Evolutionary conservation across 2,888 invertebrate genomes (phyloP), one percentile per base, ranked within the genome.

Genomic region (Perizoma affinitatum): DNA sequence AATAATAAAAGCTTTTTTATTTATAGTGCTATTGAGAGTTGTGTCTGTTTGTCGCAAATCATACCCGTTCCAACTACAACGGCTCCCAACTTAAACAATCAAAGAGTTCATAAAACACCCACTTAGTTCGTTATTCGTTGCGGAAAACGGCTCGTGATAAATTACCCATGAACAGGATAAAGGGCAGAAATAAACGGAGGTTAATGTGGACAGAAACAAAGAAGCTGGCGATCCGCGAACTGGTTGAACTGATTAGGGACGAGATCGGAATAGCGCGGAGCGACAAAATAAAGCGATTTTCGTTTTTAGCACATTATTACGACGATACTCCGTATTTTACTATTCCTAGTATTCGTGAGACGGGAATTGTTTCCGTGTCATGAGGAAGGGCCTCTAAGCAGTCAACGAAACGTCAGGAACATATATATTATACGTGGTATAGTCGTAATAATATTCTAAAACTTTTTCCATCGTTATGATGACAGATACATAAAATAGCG

Each of bases 131-230:
- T 71, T 73, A 72, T 76, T 71, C 72, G 68, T 64, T 64, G 73
- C 58, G 72, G 71, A 68, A 70, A 76, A 72, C 67, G 66, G 68
- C 73, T 66, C 60, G 70, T 77, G 77, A 84, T 74, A 82, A 81
- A 84, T 79, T 67, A 77, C 70, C 75, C 76, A 76, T 78, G 82
- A 80, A 83, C 76, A 73, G 74, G 76, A 77, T 77, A 75, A 79
- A 75, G 69, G 67, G 67, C 64, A 62, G 69, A 68, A 74, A 77
- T 76, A 78, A 77, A 72, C 72, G 70, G 54, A 60, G 71, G 67
- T 71, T 71, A 71, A 64, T 70, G 79, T 76, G 75, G 76, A 79
- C 74, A 75, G 74, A 77, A 79, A 80, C 76, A 80, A 78, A 81
- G 78, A 78, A 76, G 79, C 71, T 68, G 69, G 68, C 69, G 71